Conservation (phyloP, 2,888 invertebrate species). For the Gastrophysa polygoni region DNA sequence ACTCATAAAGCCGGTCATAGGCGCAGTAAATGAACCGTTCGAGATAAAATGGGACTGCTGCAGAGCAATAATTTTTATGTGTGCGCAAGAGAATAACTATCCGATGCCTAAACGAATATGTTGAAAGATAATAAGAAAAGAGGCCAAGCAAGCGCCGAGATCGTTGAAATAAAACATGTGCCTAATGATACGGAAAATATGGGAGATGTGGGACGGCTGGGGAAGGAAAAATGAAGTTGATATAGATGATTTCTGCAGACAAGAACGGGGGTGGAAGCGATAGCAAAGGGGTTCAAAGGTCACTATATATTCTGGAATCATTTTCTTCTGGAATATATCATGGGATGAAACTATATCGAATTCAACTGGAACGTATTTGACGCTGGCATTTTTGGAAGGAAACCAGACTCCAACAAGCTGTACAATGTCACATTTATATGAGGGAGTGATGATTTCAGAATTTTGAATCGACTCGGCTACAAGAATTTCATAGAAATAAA, state of each 20-base stretch:
- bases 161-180: conserved; percentile 52
- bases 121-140: conserved; percentile 45
- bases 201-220: conserved; percentile 34
- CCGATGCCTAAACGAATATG: conserved; percentile 38
- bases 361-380: too few relatives aligned
- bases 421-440: too few relatives aligned
- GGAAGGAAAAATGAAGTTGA: background rate
- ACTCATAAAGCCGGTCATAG: conserved; percentile 28
- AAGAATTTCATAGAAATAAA: too few relatives aligned
- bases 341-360: too few relatives aligned
- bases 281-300: background rate
- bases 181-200: conserved; percentile 47
- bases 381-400: too few relatives aligned
- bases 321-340: background rate
- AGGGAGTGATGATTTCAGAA: too few relatives aligned
- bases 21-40: conserved; percentile 27
- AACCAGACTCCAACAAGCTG: too few relatives aligned
- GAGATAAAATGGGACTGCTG: conserved; percentile 32
- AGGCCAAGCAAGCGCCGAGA: conserved; percentile 41
- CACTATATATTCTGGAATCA: background rate
- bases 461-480: too few relatives aligned
- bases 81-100: conserved; percentile 31
- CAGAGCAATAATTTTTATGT: conserved; percentile 36
- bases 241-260: background rate
- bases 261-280: background rate